Conservation (phyloP, 1,140 invertebrate species). For the Drosophila pseudoananassae region DNA sequence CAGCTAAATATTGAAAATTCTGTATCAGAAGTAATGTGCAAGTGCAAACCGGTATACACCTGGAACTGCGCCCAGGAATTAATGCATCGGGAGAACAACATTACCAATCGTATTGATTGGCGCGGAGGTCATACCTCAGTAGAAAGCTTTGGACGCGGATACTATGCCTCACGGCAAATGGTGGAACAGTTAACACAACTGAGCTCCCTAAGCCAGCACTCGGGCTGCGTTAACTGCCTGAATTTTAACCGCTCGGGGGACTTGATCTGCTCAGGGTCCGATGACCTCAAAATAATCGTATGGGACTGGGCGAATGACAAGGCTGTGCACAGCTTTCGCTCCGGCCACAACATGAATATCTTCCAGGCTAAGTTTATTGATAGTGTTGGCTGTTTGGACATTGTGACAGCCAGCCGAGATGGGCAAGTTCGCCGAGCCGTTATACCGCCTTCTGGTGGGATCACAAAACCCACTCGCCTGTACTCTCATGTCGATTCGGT, state of each 20-base stretch:
- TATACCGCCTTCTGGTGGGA: conserved; percentile 65
- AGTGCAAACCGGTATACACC: conserved; percentile 62
- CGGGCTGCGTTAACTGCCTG: conserved; percentile 96
- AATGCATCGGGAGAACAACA: conserved; percentile 69
- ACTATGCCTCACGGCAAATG: conserved; percentile 92
- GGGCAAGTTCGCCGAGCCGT: conserved; percentile 89
- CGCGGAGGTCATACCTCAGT: conserved; percentile 59
- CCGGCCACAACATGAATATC: conserved; percentile 93
- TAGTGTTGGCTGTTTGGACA: conserved; percentile 89
- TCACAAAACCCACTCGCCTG: conserved; percentile 49
- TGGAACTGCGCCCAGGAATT: conserved; percentile 57
- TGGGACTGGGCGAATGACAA: conserved; percentile 95
- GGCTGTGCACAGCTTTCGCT: conserved; percentile 88
- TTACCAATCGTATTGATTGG: conserved; percentile 59
- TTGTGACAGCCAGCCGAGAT: conserved; percentile 95
- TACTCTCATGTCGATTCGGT: conserved; percentile 69
- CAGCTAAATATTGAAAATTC: conserved; percentile 20
- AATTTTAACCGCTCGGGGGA: conserved; percentile 92
- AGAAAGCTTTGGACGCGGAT: conserved; percentile 84
- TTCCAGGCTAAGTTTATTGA: conserved; percentile 92
- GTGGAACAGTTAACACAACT: conserved; percentile 93
- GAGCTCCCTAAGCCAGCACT: conserved; percentile 91
- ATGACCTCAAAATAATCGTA: conserved; percentile 93
- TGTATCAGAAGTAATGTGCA: conserved; percentile 54
- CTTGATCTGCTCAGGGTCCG: conserved; percentile 90